Conservation (phyloP, 2,113 vertebrate species). For the Actinemys pallida region DNA sequence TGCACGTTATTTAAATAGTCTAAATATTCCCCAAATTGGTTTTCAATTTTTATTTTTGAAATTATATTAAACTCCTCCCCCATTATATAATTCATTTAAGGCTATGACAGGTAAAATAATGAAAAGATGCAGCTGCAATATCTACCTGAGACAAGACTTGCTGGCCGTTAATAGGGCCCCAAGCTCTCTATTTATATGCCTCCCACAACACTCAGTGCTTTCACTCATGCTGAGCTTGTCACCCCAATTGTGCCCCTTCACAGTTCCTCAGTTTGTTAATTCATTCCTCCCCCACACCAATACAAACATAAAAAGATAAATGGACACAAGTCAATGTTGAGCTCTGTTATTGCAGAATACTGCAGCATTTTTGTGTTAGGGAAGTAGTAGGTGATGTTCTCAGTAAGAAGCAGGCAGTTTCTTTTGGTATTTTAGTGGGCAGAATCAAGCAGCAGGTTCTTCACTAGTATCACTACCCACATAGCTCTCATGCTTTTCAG, state of each 20-base stretch:
- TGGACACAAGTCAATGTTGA: neutral
- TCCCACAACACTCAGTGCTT: neutral
- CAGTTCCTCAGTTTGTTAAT: neutral
- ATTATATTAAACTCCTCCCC: neutral
- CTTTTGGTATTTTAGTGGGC: neutral
- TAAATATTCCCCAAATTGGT: neutral
- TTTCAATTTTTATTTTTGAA: slow-evolving; percentile 19
- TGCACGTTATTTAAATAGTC: neutral
- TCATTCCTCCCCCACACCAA: neutral
- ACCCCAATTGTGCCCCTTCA: neutral
- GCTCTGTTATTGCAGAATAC: neutral
- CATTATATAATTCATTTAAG: neutral
- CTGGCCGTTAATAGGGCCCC: neutral
- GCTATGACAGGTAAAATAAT: neutral
- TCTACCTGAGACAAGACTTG: neutral
- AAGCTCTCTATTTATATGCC: neutral
- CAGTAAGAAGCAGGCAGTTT: neutral
- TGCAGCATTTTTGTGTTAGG: neutral
- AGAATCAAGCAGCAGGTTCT: neutral
- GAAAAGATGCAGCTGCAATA: neutral
- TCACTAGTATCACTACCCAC: neutral
- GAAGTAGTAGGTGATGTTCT: neutral
- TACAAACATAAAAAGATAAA: no score
- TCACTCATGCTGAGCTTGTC: neutral
- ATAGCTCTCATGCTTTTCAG: accelerated